Evolutionary conservation across 2,113 vertebrate species (phyloP).

Genomic region (Todiramphus chloris): DNA sequence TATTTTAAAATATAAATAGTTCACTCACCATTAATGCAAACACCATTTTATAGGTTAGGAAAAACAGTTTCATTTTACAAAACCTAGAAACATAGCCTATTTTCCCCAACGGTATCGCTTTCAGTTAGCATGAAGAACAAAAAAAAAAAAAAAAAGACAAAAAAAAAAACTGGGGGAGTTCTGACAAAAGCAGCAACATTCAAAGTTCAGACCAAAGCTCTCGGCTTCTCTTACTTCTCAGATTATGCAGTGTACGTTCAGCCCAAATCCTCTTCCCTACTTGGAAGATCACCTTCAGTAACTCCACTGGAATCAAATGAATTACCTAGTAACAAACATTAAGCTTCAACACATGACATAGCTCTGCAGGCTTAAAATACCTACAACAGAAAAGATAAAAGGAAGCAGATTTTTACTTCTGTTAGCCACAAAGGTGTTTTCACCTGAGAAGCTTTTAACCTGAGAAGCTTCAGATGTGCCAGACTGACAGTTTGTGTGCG

Average conservation of each 20-base stretch:
- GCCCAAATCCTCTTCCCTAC: neutral
- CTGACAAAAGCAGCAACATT: slow-evolving; percentile 5
- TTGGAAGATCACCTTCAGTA: neutral
- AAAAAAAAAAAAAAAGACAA: neutral
- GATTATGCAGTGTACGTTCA: neutral
- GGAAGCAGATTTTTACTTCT: neutral
- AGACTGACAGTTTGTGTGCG: neutral
- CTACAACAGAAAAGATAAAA: neutral
- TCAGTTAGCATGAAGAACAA: neutral
- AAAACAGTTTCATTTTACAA: slow-evolving; percentile 13
- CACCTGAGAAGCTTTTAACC: slow-evolving; percentile 59
- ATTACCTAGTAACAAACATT: neutral
- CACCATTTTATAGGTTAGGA: neutral
- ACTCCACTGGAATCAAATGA: neutral
- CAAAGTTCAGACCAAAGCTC: neutral
- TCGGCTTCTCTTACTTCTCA: neutral
- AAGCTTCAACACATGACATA: neutral
- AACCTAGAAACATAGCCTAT: neutral
- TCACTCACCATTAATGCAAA: neutral
- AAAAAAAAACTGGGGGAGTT: neutral
- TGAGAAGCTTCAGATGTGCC: slow-evolving; percentile 40
- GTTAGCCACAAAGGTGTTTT: slow-evolving; percentile 6
- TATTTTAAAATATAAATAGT: slow-evolving; percentile 56
- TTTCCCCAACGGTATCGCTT: neutral
- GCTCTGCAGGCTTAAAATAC: neutral